phyloP scores from a whole-genome alignment of 2,797 vertebrate genomes.

The Anisognathus igniventris region DNA sequence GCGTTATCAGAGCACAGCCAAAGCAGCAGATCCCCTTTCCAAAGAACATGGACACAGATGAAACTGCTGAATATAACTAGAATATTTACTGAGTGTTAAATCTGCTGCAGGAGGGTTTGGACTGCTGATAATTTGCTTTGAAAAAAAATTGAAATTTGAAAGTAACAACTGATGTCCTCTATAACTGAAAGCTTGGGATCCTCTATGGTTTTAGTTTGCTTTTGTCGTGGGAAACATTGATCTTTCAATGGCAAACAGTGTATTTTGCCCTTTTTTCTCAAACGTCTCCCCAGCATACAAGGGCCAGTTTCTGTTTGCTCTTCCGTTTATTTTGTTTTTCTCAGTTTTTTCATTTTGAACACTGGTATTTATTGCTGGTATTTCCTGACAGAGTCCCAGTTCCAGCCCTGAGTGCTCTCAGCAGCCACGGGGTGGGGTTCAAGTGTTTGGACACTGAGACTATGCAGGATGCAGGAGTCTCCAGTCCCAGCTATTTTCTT shows the following conservation, averaged over 20 bases:
- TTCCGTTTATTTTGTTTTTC: rapidly evolving
- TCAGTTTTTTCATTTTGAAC: background rate
- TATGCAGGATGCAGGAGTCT: background rate
- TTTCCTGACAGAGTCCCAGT: background rate
- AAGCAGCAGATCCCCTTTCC: background rate
- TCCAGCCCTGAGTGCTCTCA: background rate
- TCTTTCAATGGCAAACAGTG: background rate
- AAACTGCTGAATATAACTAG: background rate
- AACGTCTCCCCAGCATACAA: rapidly evolving
- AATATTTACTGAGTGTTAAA: background rate
- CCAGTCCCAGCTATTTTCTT: background rate
- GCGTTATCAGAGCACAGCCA: background rate
- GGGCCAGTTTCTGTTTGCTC: background rate
- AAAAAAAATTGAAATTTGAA: background rate
- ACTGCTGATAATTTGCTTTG: background rate
- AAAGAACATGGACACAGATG: background rate
- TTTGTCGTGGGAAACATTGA: background rate
- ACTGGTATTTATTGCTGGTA: background rate
- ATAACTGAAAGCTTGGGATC: background rate
- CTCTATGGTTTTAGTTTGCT: background rate
- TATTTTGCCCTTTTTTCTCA: background rate
- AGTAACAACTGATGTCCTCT: background rate
- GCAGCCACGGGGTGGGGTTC: background rate
- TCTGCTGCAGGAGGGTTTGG: background rate
- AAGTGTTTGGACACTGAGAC: background rate